Base-by-base conservation (phyloP, 2,113 vertebrate genomes). In the Gasterosteus aculeatus region DNA sequence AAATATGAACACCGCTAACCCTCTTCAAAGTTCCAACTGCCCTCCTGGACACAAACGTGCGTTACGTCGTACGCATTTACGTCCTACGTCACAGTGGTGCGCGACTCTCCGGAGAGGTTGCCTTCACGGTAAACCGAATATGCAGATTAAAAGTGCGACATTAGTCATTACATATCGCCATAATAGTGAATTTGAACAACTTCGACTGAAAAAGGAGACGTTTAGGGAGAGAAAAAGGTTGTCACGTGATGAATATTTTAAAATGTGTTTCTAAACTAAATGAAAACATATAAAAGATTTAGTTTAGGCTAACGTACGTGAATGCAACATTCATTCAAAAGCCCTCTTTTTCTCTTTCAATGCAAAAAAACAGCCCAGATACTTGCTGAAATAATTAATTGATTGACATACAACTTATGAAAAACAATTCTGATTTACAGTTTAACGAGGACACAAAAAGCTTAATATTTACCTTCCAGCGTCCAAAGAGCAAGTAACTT, bases 1-100 rank as follows among this genome's bases (percentile, higher is more conserved):
- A 75, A 54, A 38, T 9, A 15, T 10, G 3, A 18, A 61, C 22
- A 80, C 19, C 14, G 15, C 66, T 51, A 29, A 77, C 74, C 69
- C 57, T 41, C 14, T 65, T 2, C 59, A 59, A 84, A 84, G 46
- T 85, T 85, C 58, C 77, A 72, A 72, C 41, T 71, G 70, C 73
- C 81, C 68, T 62, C 14, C 64, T 46, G 2, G 5, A 70, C 3
- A 22, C 1, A 29, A 82, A 72, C 75, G 80, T 66, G 75, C 42
- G 41, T 51, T 39, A 78, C 72, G 75, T 51, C 11, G 1, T 3
- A 75, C 75, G 77, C 57, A 10, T 19, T n/a, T 66, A 3, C 77
- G 83, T 69, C 10, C 0, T 53, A 69, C 82, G 86, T 82, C 81
- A 68, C 54, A 22, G n/a, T 31, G 10, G 19, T 2, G 19, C 38